Evolutionary conservation across 2,113 vertebrate species (phyloP).

Genomic region (Xiphias gladius): DNA sequence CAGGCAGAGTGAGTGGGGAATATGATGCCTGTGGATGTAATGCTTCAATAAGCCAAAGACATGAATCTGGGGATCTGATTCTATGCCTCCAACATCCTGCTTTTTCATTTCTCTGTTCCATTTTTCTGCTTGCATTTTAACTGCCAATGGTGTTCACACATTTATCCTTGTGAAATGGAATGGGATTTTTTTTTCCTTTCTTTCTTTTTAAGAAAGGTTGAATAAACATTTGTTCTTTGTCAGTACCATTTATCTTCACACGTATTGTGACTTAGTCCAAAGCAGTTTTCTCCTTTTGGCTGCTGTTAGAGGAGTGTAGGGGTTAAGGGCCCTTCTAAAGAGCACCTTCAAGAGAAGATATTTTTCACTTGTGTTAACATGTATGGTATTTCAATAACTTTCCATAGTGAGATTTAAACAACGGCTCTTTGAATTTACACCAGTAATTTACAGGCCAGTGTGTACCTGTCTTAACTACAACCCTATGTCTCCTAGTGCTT

Average conservation of each 20-base stretch:
- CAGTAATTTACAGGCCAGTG: not conserved
- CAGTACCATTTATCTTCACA: not conserved
- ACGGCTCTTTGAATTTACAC: not conserved
- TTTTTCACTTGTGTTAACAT: not conserved
- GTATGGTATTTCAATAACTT: not conserved
- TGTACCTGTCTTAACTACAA: not conserved
- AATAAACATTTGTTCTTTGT: constrained; percentile 4
- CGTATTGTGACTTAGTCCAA: not conserved
- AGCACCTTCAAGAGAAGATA: not conserved
- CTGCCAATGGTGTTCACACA: not conserved
- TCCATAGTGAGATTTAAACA: not conserved
- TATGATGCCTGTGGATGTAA: constrained; percentile 50
- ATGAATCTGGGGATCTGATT: constrained; percentile 33
- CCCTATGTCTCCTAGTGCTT: too few relatives aligned
- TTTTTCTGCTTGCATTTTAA: constrained; percentile 1
- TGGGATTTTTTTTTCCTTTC: constrained; percentile 1
- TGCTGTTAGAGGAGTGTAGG: not conserved
- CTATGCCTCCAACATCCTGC: not conserved
- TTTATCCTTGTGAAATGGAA: constrained; percentile 18
- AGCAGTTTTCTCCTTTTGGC: not conserved
- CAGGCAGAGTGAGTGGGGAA: constrained; percentile 26
- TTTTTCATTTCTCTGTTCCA: not conserved
- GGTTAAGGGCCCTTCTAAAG: not conserved
- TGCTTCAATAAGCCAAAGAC: constrained; percentile 38
- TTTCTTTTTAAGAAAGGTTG: not conserved